A percentile compares a stretch with the other conserved stretches of the same genome.
Conservation (phyloP, 2,113 vertebrate species). For the Lagopus muta region DNA sequence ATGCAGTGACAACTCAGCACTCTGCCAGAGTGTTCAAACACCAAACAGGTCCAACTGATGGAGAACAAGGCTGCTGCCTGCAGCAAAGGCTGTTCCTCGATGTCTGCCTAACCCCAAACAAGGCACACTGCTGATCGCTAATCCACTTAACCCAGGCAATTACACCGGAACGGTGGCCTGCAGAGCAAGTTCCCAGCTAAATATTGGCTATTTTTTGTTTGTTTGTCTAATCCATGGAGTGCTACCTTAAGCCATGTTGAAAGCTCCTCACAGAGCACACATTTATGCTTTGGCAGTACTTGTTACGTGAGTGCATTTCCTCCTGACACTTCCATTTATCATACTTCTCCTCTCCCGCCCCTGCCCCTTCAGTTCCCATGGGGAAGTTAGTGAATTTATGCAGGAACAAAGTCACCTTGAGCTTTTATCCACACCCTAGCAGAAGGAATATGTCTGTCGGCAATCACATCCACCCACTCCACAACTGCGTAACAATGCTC, state of each 20-base stretch:
- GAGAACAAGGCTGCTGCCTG: not conserved
- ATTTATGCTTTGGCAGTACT: not conserved
- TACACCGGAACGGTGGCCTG: not conserved
- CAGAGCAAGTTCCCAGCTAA: not conserved
- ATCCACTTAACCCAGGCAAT: conserved; percentile 25
- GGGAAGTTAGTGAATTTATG: conserved; percentile 45
- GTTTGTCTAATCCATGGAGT: not conserved
- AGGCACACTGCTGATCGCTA: not conserved
- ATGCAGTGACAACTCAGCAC: not conserved
- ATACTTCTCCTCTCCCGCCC: not conserved
- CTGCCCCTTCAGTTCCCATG: not conserved
- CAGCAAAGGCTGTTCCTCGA: not conserved
- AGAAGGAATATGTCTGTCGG: conserved; percentile 48
- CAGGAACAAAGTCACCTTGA: conserved; percentile 65
- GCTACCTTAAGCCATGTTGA: not conserved
- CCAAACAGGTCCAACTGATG: not conserved
- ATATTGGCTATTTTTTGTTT: not conserved
- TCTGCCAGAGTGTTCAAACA: not conserved
- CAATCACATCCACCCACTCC: conserved; percentile 53
- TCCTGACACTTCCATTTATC: not conserved
- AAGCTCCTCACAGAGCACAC: not conserved
- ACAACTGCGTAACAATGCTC: conserved; percentile 38
- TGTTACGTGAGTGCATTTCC: not conserved
- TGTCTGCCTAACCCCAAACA: not conserved
- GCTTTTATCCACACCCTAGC: conserved; percentile 52